Percentiles rank a stretch among this genome's conserved stretches.
Conservation (phyloP, 2,888 invertebrate species). For the Andrena minutula region DNA sequence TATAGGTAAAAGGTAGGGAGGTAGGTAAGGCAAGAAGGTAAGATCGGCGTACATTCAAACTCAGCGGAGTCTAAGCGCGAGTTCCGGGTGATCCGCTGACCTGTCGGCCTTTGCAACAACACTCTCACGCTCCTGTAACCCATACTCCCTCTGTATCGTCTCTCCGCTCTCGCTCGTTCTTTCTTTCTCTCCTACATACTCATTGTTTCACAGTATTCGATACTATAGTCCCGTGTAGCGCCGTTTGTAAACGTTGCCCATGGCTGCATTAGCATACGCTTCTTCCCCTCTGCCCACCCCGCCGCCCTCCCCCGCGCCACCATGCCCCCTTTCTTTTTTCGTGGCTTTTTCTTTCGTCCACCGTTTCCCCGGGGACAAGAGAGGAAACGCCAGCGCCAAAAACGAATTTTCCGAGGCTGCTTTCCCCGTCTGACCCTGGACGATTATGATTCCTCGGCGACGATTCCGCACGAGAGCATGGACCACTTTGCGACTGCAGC, state of each 20-base stretch:
- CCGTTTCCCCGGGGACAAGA: neutral
- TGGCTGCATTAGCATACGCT: conserved; percentile 72
- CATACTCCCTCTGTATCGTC: conserved; percentile 82
- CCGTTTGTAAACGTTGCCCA: conserved; percentile 70
- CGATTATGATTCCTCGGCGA: neutral
- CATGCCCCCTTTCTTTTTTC: conserved; percentile 28
- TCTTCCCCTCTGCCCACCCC: conserved; percentile 49
- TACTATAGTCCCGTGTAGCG: conserved; percentile 74
- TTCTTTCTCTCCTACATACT: conserved; percentile 64
- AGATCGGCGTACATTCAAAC: conserved; percentile 80
- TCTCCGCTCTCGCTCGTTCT: conserved; percentile 69
- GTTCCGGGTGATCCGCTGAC: conserved; percentile 85
- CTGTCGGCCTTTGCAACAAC: conserved; percentile 85
- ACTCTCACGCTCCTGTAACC: conserved; percentile 85
- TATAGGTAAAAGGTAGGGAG: conserved; percentile 66
- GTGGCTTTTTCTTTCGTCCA: conserved; percentile 2
- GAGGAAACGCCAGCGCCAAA: conserved; percentile 10
- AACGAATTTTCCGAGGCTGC: conserved; percentile 28
- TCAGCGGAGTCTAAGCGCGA: conserved; percentile 83
- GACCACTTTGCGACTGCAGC: neutral
- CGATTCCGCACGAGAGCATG: conserved; percentile 9
- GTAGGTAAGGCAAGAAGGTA: conserved; percentile 75
- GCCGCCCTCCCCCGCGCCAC: conserved; percentile 3
- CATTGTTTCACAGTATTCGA: conserved; percentile 74
- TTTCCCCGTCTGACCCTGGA: neutral